Evolutionary conservation across 2,888 invertebrate species (phyloP).

Genomic region (Microctonus brassicae): DNA sequence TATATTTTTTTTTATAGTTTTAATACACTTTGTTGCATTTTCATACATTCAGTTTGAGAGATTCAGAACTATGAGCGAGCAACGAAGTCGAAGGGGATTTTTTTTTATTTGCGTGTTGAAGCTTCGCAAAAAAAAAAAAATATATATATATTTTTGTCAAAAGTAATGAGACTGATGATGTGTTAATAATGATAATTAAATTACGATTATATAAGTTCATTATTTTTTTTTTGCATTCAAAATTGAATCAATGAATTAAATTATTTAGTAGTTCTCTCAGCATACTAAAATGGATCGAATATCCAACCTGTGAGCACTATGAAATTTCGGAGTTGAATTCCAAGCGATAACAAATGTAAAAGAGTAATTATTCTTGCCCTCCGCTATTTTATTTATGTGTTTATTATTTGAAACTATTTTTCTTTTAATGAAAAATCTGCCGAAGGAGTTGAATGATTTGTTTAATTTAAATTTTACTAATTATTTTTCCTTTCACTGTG

Average conservation of each 20-base stretch:
- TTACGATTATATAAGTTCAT: not conserved
- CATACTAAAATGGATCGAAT: not conserved
- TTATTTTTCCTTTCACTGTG: slow-evolving; percentile 17
- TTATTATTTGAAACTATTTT: not conserved
- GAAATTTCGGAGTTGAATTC: slow-evolving; percentile 29
- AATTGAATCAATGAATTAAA: not conserved
- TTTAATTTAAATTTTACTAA: not conserved
- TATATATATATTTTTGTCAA: slow-evolving; percentile 44
- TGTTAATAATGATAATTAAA: not conserved
- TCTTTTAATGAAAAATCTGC: not conserved
- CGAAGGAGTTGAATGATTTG: slow-evolving; percentile 1
- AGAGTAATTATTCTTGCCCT: slow-evolving; percentile 46
- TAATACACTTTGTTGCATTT: slow-evolving; percentile 29
- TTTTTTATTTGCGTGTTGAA: slow-evolving; percentile 17
- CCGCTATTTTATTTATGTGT: slow-evolving; percentile 15
- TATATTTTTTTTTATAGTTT: slow-evolving; percentile 23
- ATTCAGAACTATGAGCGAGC: slow-evolving; percentile 54
- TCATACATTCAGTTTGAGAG: slow-evolving; percentile 41
- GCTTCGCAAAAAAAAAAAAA: slow-evolving; percentile 1
- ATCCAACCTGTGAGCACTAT: slow-evolving; percentile 34
- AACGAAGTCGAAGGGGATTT: slow-evolving; percentile 52
- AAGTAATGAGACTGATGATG: slow-evolving; percentile 47
- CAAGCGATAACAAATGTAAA: slow-evolving; percentile 48
- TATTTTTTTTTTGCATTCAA: not conserved
- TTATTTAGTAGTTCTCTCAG: too few species aligned